Percentiles rank a stretch among this genome's conserved stretches.
phyloP scores from a whole-genome alignment of 2,113 vertebrate species.

The Tamias sibiricus region DNA sequence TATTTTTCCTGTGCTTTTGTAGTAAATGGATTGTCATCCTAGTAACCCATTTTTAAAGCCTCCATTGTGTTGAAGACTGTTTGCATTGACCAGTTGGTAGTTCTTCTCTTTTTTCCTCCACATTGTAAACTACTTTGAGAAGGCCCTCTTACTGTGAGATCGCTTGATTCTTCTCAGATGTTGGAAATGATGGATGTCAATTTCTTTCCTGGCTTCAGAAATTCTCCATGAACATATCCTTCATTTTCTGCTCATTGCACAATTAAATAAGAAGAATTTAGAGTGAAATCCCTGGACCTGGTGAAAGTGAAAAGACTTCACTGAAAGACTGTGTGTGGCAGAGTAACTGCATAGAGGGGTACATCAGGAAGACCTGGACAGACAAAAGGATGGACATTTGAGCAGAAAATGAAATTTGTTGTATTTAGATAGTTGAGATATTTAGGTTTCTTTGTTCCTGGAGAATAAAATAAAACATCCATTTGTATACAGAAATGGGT shows the following conservation, averaged over 20 bases:
- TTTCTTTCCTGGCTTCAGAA: neutral
- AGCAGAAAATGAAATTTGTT: neutral
- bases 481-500: neutral
- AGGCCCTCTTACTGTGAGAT: fast-evolving
- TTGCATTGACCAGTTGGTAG: neutral
- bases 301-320: neutral
- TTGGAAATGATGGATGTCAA: neutral
- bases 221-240: neutral
- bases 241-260: neutral
- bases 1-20: neutral
- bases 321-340: neutral
- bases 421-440: neutral
- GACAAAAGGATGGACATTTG: neutral
- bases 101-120: neutral
- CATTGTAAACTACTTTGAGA: neutral
- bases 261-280: neutral
- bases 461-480: neutral
- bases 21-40: neutral
- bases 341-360: neutral
- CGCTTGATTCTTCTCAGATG: neutral
- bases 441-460: neutral
- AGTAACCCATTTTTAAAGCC: neutral
- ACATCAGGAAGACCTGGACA: neutral
- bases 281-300: neutral
- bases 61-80: neutral